Conservation (phyloP, 53 echinoderm and acorn worm species). For the Patiria pectinifera region DNA sequence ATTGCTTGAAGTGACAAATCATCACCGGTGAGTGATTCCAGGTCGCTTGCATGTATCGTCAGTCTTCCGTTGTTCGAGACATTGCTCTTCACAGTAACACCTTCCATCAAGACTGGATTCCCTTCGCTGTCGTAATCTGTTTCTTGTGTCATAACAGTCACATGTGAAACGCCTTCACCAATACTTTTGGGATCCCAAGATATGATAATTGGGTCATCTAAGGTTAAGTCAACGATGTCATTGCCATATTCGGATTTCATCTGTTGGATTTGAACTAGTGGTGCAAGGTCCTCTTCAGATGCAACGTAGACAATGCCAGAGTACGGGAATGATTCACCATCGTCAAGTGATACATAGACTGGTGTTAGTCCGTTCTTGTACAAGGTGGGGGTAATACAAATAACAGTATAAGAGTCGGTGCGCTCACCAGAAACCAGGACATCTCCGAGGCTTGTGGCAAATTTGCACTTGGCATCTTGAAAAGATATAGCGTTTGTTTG, state of each 20-base stretch:
- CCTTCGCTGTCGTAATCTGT: too few species aligned
- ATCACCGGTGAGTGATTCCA: too few species aligned
- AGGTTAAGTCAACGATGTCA: not conserved
- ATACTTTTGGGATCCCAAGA: too few species aligned
- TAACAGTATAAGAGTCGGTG: slow-evolving; percentile 34
- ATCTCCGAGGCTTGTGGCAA: too few species aligned
- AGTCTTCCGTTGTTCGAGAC: too few species aligned
- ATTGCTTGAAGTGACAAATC: too few species aligned
- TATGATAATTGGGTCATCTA: too few species aligned
- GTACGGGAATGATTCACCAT: slow-evolving; percentile 57
- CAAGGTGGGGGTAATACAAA: slow-evolving; percentile 66
- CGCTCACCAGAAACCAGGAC: too few species aligned
- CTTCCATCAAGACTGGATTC: too few species aligned
- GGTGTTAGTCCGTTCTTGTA: slow-evolving; percentile 48
- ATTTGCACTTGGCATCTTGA: not conserved
- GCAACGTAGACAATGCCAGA: slow-evolving; percentile 66
- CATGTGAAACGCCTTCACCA: too few species aligned
- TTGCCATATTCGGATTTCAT: not conserved
- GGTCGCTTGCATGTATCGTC: slow-evolving; percentile 6
- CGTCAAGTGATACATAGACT: slow-evolving; percentile 63
- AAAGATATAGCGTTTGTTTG: not conserved
- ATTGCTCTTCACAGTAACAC: too few species aligned
- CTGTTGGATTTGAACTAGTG: not conserved
- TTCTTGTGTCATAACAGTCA: too few species aligned
- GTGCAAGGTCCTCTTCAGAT: slow-evolving; percentile 55